Base-by-base conservation (phyloP, 2,888 invertebrate species). In the Cheilosia urbana region DNA sequence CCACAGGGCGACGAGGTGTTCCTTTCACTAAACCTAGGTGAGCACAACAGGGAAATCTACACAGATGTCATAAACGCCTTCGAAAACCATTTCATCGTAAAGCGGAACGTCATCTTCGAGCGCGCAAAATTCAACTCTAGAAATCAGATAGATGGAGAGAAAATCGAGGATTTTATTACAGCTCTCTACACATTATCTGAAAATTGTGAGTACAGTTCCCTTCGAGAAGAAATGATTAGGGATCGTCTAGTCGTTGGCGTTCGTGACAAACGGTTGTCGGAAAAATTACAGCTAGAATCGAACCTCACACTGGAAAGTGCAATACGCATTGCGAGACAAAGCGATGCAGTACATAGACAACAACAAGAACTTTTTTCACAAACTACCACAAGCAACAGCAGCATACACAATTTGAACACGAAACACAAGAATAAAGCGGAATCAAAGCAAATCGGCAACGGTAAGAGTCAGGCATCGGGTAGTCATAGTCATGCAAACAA, bases 111-210 rank as follows among this genome's bases (percentile, higher is more conserved):
- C 24, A 76, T 76, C 30, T 82, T 66, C 49, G 72, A 77, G 55
- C 65, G 72, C 7, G 82, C 65, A 2, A 72, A 72, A 37, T 78
- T 84, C 58, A 76, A 71, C 63, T 65, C 65, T 11, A 19, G 76
- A 58, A 49, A 19, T 15, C 71, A 82, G 5, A 27, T 62, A 9
- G 77, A 82, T 19, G 77, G 66, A 15, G 82, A 76, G 21, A 51
- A 62, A 24, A 69, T 76, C 19, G 76, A 71, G 24, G 71, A 77
- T 62, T 87, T 81, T 11, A 76, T 80, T 19, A 85, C 85, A 1
- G 42, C 45, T 9, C 62, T 80, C 4, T 68, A 87, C 17, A 66
- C 40, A 34, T 19, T 87, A n/a, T 62, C 63, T 19, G 47, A 24
- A 47, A 63, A 81, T 42, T 84, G 78, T n/a, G n/a, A n/a, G n/a